These are phyloP conservation scores for Blennius ocellaris DNA, from an alignment of 2,113 vertebrate species.

Conservation along the genomic window DNA sequence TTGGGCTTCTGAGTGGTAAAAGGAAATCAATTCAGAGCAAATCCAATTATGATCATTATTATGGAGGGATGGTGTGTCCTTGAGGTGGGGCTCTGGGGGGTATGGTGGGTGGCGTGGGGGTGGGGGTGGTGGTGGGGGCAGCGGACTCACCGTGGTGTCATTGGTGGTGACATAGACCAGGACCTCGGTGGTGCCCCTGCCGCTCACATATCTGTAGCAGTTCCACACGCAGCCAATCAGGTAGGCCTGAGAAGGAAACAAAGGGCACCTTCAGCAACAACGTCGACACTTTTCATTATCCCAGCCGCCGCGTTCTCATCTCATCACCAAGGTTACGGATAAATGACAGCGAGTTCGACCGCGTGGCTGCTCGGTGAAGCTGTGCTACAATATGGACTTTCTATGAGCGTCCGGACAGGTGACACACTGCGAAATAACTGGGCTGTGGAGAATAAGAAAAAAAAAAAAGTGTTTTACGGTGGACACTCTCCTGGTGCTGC, in stretches of 20 bases:
- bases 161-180: constrained; percentile 96
- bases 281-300: constrained; percentile 32
- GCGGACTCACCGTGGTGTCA: constrained; percentile 90
- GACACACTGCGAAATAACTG: too few species aligned
- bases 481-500: constrained; percentile 7
- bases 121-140: too few species aligned
- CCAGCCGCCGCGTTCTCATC: constrained; percentile 14
- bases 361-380: neutral
- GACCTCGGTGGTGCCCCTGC: constrained; percentile 91
- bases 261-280: constrained; percentile 26
- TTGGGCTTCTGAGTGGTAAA: neutral
- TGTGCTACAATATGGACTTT: too few species aligned
- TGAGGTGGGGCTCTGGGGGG: neutral
- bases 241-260: constrained; percentile 86
- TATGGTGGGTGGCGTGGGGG: neutral
- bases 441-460: neutral
- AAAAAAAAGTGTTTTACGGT: neutral
- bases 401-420: neutral
- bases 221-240: constrained; percentile 99
- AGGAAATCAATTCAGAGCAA: constrained; percentile 1
- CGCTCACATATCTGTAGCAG: constrained; percentile 96
- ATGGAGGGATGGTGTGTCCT: constrained; percentile 8
- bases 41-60: constrained; percentile 2
- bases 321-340: constrained; percentile 31
- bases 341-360: constrained; percentile 17